Percentiles rank a stretch among this genome's conserved stretches.
These are phyloP conservation scores for Hesperia comma DNA, from an alignment of 2,888 invertebrate genomes.

Conservation along the genomic window DNA sequence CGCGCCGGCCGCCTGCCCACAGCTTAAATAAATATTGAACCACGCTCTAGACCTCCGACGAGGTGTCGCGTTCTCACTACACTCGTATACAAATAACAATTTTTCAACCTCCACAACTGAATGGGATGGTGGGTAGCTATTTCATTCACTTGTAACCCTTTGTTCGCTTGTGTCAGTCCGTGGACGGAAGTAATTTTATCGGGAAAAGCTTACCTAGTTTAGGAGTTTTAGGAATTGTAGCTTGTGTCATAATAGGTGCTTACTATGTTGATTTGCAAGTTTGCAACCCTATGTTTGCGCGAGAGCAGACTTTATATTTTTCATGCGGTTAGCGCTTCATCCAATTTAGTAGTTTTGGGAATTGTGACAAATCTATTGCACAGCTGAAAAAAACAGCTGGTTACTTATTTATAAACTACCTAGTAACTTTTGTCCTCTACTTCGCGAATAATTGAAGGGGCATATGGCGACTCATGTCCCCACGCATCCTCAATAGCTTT, in stretches of 20 bases:
- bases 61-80: constrained; percentile 65
- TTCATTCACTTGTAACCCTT: constrained; percentile 42
- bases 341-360: neutral
- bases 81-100: constrained; percentile 54
- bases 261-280: too few relatives aligned
- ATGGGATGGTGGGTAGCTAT: constrained; percentile 34
- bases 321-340: too few relatives aligned
- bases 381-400: neutral
- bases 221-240: neutral
- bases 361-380: neutral
- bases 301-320: too few relatives aligned
- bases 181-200: too few relatives aligned
- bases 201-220: too few relatives aligned
- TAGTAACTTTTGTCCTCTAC: neutral
- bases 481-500: too few relatives aligned
- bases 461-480: neutral
- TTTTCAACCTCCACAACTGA: constrained; percentile 47
- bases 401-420: neutral
- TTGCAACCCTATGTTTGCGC: too few relatives aligned
- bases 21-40: constrained; percentile 73
- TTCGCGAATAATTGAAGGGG: neutral
- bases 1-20: constrained; percentile 41
- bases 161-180: neutral
- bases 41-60: constrained; percentile 72
- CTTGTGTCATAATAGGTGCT: too few relatives aligned